Evolutionary conservation across 2,113 vertebrate genomes (phyloP).

Genomic region (Phalacrocorax pelagicus): DNA sequence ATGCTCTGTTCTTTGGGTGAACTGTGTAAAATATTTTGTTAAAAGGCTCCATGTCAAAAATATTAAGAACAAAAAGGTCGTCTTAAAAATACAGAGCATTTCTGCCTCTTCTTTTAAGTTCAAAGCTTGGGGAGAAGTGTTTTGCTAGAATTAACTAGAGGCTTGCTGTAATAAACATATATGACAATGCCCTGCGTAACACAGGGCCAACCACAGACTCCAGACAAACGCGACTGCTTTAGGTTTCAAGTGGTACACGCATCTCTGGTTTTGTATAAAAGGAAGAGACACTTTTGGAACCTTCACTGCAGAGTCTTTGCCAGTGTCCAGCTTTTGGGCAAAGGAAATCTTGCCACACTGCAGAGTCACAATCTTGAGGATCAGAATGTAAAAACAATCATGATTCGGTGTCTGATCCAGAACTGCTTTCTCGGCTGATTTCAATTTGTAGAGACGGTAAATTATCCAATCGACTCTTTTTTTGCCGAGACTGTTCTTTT

Average conservation of each 20-base stretch:
- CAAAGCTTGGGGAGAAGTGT: conserved; percentile 51
- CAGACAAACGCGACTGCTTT: conserved; percentile 8
- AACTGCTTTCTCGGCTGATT: conserved; percentile 96
- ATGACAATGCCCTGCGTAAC: conserved; percentile 56
- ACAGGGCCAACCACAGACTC: conserved; percentile 54
- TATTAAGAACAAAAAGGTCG: conserved; percentile 56
- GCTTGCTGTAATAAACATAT: conserved; percentile 45
- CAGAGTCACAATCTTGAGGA: conserved; percentile 15
- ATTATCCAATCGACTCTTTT: conserved; percentile 94
- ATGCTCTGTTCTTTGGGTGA: conserved; percentile 74
- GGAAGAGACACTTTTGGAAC: not conserved
- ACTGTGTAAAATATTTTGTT: conserved; percentile 67
- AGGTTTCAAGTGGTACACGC: conserved; percentile 38
- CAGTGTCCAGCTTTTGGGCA: conserved; percentile 1
- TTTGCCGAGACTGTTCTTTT: conserved; percentile 90
- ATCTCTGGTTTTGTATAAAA: conserved; percentile 25
- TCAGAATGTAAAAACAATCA: conserved; percentile 71
- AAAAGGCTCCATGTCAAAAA: conserved; percentile 76
- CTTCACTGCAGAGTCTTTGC: conserved; percentile 40
- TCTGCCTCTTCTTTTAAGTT: conserved; percentile 64
- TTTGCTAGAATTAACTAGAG: conserved; percentile 50
- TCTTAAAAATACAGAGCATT: conserved; percentile 73
- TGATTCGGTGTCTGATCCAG: conserved; percentile 89
- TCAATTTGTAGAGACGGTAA: conserved; percentile 96
- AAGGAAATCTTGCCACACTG: not conserved